Conservation (phyloP, 2,888 invertebrate genomes). For the Drosophila siamana region DNA sequence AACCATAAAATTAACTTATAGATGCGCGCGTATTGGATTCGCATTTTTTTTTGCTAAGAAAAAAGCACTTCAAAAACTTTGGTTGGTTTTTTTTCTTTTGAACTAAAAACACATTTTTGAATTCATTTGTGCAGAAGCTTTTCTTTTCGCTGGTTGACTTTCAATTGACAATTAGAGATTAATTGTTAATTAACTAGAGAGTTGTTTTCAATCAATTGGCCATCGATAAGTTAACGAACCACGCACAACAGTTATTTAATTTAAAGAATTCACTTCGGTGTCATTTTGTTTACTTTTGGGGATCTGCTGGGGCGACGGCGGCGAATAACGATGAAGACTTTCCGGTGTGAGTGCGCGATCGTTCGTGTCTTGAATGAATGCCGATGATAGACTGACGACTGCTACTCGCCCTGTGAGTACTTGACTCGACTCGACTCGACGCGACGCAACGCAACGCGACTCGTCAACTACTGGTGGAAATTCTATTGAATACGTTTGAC, state of each 20-base stretch:
- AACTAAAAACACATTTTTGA: conserved; percentile 5
- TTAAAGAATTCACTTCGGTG: conserved; percentile 21
- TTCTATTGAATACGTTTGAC: conserved; percentile 62
- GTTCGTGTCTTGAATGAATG: conserved; percentile 59
- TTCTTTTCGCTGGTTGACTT: not conserved
- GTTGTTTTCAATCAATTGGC: conserved; percentile 39
- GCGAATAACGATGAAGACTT: conserved; percentile 9
- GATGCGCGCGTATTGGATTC: not conserved
- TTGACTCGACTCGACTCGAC: not conserved
- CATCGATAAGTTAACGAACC: conserved; percentile 1
- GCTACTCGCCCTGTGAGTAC: conserved; percentile 26
- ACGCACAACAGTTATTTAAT: conserved; percentile 18
- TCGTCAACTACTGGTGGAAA: conserved; percentile 50
- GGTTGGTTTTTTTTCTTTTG: not conserved
- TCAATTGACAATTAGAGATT: conserved; percentile 25
- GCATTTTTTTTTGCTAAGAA: not conserved
- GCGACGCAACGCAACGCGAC: not conserved
- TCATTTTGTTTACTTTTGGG: conserved; percentile 60
- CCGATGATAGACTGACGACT: conserved; percentile 46
- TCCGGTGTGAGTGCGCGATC: conserved; percentile 22
- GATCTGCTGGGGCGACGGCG: conserved; percentile 6
- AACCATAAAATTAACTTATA: conserved; percentile 5
- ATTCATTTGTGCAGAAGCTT: not conserved
- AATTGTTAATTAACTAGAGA: conserved; percentile 44
- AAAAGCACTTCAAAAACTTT: not conserved